These are phyloP conservation scores for Andrena flavipes DNA, from an alignment of 2,888 invertebrate genomes.

Conservation along the genomic window DNA sequence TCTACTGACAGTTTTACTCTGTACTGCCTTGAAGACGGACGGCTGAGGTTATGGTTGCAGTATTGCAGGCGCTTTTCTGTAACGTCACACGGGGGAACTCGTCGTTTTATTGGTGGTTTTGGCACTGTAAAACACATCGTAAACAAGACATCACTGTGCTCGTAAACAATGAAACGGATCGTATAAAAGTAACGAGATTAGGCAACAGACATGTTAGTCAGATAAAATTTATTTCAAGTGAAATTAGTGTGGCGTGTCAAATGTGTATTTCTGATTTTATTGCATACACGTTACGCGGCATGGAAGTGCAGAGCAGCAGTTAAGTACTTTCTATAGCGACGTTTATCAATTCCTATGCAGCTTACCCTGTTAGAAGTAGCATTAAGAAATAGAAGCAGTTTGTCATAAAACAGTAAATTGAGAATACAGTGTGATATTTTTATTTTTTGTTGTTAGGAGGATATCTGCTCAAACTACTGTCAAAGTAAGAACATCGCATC, in stretches of 20 bases:
- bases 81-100: constrained; percentile 31
- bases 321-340: background rate
- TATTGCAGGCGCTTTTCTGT: constrained; percentile 48
- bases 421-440: too few relatives aligned
- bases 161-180: constrained; percentile 61
- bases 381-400: background rate
- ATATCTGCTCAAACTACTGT: background rate
- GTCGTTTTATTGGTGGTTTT: constrained; percentile 73
- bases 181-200: constrained; percentile 55
- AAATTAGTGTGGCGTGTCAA: background rate
- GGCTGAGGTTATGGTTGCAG: constrained; percentile 58
- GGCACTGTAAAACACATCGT: constrained; percentile 69
- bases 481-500: background rate
- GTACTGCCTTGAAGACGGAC: background rate
- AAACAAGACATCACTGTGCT: constrained; percentile 63
- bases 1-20: background rate
- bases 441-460: too few relatives aligned
- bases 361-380: background rate
- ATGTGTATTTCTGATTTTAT: constrained; percentile 1
- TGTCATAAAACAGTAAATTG: background rate
- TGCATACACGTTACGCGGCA: too few relatives aligned
- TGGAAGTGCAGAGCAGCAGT: background rate
- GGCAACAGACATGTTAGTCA: constrained; percentile 47
- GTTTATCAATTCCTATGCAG: background rate
- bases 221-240: constrained; percentile 53